These are phyloP conservation scores for Macrosteles quadrilineatus DNA, from an alignment of 1,140 invertebrate species.

Conservation along the genomic window DNA sequence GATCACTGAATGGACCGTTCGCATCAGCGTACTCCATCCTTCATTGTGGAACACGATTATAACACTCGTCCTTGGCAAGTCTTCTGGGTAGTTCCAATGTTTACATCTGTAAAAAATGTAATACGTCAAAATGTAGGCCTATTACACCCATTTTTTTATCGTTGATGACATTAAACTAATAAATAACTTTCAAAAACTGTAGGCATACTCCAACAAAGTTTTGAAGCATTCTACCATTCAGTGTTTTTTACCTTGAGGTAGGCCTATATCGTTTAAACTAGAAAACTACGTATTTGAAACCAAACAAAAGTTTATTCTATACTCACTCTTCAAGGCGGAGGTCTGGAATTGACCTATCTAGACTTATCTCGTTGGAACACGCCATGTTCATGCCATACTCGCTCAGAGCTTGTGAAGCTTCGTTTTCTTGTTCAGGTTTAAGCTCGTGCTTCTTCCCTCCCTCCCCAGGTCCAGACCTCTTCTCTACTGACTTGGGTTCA, in stretches of 20 bases:
- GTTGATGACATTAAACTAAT: slow-evolving; percentile 13
- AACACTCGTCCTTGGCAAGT: slow-evolving; percentile 88
- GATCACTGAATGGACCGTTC: slow-evolving; percentile 96
- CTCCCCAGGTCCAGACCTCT: slow-evolving; percentile 79
- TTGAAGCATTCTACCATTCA: no score
- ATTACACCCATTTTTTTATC: no score
- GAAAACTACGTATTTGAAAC: no score
- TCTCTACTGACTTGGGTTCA: slow-evolving; percentile 62
- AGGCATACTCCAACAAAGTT: no score
- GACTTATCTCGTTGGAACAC: slow-evolving; percentile 91
- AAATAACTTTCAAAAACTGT: slow-evolving; percentile 25
- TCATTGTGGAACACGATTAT: slow-evolving; percentile 99
- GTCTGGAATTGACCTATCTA: slow-evolving; percentile 80
- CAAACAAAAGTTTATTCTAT: no score
- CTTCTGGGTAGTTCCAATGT: slow-evolving; percentile 92
- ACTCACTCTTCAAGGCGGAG: slow-evolving; percentile 79
- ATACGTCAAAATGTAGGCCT: no score
- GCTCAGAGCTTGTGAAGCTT: slow-evolving; percentile 70
- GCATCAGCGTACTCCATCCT: slow-evolving; percentile 90
- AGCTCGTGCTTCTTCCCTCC: slow-evolving; percentile 75
- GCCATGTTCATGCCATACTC: slow-evolving; percentile 98
- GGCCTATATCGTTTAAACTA: no score
- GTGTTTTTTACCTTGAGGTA: no score
- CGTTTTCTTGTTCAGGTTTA: slow-evolving; percentile 71
- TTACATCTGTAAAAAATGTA: slow-evolving; percentile 70